Percentiles rank a stretch among this genome's conserved stretches.
phyloP scores from a whole-genome alignment of 2,888 invertebrate species.

The Drepanosiphum platanoidis region DNA sequence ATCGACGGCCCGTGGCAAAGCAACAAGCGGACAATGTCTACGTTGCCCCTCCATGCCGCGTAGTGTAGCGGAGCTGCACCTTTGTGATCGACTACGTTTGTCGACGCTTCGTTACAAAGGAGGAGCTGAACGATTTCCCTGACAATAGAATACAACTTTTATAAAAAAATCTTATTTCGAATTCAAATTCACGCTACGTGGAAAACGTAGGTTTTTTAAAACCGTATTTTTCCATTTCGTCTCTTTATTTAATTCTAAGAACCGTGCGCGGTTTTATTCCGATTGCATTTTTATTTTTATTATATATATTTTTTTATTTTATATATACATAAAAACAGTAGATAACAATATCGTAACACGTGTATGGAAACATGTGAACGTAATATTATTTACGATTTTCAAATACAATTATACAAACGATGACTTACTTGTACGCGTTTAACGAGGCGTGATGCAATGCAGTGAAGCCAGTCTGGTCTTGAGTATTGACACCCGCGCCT shows the following conservation, averaged over 20 bases:
- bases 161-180: neutral
- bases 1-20: conserved; percentile 83
- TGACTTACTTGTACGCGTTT: conserved; percentile 88
- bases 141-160: conserved; percentile 7
- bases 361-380: neutral
- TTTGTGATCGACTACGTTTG: conserved; percentile 87
- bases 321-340: too few relatives aligned
- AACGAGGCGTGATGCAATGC: conserved; percentile 93
- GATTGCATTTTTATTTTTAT: too few relatives aligned
- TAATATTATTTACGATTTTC: conserved; percentile 18
- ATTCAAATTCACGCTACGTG: neutral
- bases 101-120: conserved; percentile 86
- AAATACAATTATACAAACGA: conserved; percentile 26
- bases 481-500: conserved; percentile 90
- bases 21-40: conserved; percentile 86
- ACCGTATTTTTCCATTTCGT: neutral
- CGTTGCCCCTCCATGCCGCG: conserved; percentile 94
- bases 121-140: conserved; percentile 88
- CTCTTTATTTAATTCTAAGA: neutral
- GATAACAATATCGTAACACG: neutral
- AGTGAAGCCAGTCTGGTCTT: conserved; percentile 92
- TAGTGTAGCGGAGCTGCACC: conserved; percentile 93
- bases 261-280: neutral
- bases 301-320: neutral
- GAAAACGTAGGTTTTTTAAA: neutral